phyloP scores from a whole-genome alignment of 2,113 vertebrate genomes.

The Onychostoma macrolepis region DNA sequence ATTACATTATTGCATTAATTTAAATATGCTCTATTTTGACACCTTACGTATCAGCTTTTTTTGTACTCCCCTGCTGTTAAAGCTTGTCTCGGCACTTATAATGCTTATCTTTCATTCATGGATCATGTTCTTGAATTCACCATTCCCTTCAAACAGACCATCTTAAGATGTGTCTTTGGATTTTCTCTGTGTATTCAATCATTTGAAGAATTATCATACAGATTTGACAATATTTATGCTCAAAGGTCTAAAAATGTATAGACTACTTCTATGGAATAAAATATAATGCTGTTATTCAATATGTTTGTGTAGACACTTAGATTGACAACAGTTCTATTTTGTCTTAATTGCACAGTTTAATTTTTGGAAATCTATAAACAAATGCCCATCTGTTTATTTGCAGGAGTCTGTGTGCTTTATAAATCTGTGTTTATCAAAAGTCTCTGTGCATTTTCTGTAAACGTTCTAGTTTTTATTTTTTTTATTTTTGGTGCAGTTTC shows the following conservation, averaged over 20 bases:
- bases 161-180: neutral
- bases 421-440: neutral
- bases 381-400: neutral
- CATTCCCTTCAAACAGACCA: neutral
- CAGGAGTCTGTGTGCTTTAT: neutral
- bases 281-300: neutral
- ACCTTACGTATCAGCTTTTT: constrained; percentile 11
- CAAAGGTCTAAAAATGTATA: constrained; percentile 14
- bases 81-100: neutral
- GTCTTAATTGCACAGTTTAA: neutral
- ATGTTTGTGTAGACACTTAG: neutral
- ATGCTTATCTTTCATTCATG: neutral
- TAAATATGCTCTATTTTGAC: constrained; percentile 7
- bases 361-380: neutral
- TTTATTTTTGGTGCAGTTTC: neutral
- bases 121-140: neutral
- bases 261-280: constrained; percentile 5
- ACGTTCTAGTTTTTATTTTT: too few relatives aligned
- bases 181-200: neutral
- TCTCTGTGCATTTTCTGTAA: too few relatives aligned
- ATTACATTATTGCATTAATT: constrained; percentile 46
- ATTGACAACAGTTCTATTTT: neutral
- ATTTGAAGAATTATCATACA: neutral
- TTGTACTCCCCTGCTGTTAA: neutral
- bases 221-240: constrained; percentile 11